Conservation (phyloP, 2,113 vertebrate species). For the Triplophysa dalaica region DNA sequence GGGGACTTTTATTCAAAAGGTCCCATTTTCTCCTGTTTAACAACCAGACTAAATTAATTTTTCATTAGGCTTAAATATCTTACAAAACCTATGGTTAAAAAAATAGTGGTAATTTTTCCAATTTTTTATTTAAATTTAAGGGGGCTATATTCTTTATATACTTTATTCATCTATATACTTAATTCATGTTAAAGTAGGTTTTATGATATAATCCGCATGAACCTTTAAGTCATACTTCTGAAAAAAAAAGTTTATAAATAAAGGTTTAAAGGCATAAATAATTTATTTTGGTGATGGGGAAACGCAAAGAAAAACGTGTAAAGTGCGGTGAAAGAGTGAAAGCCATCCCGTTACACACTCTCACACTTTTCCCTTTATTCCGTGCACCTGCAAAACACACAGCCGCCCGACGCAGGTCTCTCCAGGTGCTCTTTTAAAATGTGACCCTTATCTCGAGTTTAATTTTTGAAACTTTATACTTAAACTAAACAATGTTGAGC, state of each 20-base stretch:
- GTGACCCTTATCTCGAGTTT: no score
- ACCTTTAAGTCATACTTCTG: neutral
- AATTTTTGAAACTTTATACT: no score
- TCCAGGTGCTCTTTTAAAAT: neutral
- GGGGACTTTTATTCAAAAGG: no score
- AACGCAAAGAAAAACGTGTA: neutral
- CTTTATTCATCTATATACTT: no score
- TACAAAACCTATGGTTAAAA: no score
- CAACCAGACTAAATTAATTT: no score
- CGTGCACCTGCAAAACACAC: constrained; percentile 11
- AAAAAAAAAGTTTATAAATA: constrained; percentile 10
- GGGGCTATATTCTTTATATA: no score
- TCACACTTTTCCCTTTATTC: constrained; percentile 9
- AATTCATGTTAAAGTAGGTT: neutral
- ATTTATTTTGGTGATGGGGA: constrained; percentile 28
- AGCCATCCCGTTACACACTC: neutral
- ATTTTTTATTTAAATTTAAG: no score
- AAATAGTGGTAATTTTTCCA: no score
- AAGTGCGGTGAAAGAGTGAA: neutral
- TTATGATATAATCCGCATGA: neutral
- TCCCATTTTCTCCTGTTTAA: no score
- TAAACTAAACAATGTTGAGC: no score
- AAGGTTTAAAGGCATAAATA: neutral
- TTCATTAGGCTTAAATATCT: no score
- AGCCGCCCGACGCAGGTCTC: neutral